A percentile compares a stretch with the other conserved stretches of the same genome.
Evolutionary conservation across 2,797 vertebrate species (phyloP).

Genomic region (Gymnoscopelus microlampas): DNA sequence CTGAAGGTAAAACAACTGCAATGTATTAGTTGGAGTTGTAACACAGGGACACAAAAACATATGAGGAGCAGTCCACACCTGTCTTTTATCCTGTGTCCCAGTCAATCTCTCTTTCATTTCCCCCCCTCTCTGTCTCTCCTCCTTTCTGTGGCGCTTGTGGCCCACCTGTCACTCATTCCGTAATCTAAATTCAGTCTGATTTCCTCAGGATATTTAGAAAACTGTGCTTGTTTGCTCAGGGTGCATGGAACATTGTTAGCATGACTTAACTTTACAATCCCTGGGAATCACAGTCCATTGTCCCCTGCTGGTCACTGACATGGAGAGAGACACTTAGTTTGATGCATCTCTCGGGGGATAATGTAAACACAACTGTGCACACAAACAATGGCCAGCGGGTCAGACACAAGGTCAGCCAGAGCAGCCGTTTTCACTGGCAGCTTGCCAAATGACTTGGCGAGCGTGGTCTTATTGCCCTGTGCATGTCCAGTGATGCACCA

Average conservation of each 20-base stretch:
- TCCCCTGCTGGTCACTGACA: constrained; percentile 37
- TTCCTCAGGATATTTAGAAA: constrained; percentile 46
- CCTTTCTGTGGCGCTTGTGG: background rate
- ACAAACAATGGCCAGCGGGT: constrained; percentile 66
- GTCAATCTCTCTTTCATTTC: background rate
- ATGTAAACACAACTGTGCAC: constrained; percentile 65
- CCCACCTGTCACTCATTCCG: constrained; percentile 14
- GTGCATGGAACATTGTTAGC: constrained; percentile 19
- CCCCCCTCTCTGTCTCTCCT: constrained; percentile 2
- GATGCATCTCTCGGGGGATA: constrained; percentile 46
- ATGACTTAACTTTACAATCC: background rate
- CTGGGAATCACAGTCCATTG: constrained; percentile 27
- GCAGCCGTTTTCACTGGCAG: constrained; percentile 36
- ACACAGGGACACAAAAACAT: constrained; percentile 2
- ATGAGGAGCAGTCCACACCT: background rate
- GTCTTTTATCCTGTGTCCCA: background rate
- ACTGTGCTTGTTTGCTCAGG: constrained; percentile 22
- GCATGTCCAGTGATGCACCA: constrained; percentile 18
- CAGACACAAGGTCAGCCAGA: constrained; percentile 54
- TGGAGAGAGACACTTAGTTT: constrained; percentile 37
- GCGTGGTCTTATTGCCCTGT: constrained; percentile 41
- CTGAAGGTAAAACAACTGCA: constrained; percentile 87
- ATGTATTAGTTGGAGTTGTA: background rate
- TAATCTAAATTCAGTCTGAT: constrained; percentile 1
- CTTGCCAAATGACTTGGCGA: constrained; percentile 58